A percentile compares a stretch with the other conserved stretches of the same genome.
Conservation (phyloP, 1,140 invertebrate genomes). For the Danaus melanippus region DNA sequence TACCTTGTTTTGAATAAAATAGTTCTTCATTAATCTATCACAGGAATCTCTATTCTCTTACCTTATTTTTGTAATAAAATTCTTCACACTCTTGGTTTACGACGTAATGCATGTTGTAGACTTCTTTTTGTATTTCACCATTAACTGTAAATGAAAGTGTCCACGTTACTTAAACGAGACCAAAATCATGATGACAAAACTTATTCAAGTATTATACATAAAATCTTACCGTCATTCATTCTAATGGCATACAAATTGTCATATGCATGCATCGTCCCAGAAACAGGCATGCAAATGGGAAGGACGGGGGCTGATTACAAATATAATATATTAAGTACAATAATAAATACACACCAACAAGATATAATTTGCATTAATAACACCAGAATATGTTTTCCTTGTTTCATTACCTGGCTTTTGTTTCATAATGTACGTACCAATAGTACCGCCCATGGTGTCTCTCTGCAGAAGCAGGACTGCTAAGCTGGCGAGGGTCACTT, state of each 20-base stretch:
- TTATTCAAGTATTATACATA: too few relatives aligned
- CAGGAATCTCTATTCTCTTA: conserved; percentile 5
- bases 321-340: neutral
- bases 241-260: conserved; percentile 33
- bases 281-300: conserved; percentile 36
- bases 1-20: too few relatives aligned
- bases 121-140: conserved; percentile 32
- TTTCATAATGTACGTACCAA: conserved; percentile 16
- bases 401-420: too few relatives aligned
- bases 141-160: conserved; percentile 16
- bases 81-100: conserved; percentile 32
- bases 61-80: conserved; percentile 35
- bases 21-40: too few relatives aligned
- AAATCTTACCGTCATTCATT: conserved; percentile 38
- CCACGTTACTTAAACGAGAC: too few relatives aligned
- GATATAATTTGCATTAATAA: too few relatives aligned
- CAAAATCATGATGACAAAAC: too few relatives aligned
- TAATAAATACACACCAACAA: too few relatives aligned
- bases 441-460: conserved; percentile 15
- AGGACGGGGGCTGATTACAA: conserved; percentile 32
- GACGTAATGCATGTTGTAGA: conserved; percentile 32
- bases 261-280: conserved; percentile 24
- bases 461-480: conserved; percentile 29
- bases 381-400: too few relatives aligned
- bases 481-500: conserved; percentile 28